Evolutionary conservation across 2,113 vertebrate genomes (phyloP).

Genomic region (Crotalus viridis): DNA sequence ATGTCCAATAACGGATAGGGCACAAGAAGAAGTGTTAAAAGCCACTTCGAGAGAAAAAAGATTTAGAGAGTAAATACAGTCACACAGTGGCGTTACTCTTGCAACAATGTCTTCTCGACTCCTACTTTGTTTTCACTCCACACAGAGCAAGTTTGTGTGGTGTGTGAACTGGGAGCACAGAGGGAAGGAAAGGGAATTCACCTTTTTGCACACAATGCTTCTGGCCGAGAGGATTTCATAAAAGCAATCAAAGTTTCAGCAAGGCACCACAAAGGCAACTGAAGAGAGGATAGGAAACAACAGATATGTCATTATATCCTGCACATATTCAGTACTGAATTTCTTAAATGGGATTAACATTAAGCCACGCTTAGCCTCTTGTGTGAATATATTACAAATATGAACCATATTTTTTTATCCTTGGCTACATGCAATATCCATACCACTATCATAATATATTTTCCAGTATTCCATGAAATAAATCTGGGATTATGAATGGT

Average conservation of each 20-base stretch:
- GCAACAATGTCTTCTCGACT: background rate
- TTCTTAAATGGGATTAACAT: background rate
- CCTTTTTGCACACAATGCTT: background rate
- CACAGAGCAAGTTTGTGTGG: background rate
- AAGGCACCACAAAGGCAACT: background rate
- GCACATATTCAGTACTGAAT: background rate
- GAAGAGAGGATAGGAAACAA: background rate
- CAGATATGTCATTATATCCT: background rate
- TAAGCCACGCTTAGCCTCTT: background rate
- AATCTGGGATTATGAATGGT: background rate
- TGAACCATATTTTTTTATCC: background rate
- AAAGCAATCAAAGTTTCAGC: background rate
- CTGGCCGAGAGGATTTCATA: background rate
- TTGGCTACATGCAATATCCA: background rate
- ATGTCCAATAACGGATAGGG: no score
- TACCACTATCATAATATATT: background rate
- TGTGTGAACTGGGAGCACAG: background rate
- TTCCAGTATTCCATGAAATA: background rate
- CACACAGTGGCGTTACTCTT: background rate
- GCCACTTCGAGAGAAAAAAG: background rate
- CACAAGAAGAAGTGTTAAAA: background rate
- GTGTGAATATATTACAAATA: background rate
- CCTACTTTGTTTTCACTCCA: background rate
- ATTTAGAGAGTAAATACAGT: background rate
- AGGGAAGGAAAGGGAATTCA: background rate